phyloP scores from a whole-genome alignment of 2,888 invertebrate species.

The Phortica magna region DNA sequence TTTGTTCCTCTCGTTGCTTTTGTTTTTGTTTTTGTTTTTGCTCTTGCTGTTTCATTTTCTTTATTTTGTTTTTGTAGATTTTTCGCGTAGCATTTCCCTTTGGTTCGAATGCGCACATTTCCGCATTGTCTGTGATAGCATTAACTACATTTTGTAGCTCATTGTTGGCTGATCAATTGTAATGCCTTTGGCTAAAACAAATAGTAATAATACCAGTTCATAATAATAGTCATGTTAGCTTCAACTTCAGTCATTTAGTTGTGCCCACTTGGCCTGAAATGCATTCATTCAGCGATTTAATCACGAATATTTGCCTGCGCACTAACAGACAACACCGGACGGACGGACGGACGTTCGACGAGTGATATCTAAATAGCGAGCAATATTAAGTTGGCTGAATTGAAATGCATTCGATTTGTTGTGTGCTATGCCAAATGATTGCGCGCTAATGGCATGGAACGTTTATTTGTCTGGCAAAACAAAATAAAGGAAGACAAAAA shows the following conservation, averaged over 20 bases:
- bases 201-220: constrained; percentile 56
- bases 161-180: constrained; percentile 56
- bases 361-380: constrained; percentile 14
- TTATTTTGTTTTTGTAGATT: not conserved
- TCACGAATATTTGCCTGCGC: not conserved
- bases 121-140: constrained; percentile 60
- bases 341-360: too few relatives aligned
- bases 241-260: not conserved
- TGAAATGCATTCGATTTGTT: not conserved
- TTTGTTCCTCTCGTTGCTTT: not conserved
- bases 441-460: not conserved
- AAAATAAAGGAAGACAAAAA: too few relatives aligned
- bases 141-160: constrained; percentile 25
- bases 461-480: not conserved
- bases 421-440: not conserved
- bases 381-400: not conserved
- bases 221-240: constrained; percentile 45
- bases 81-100: constrained; percentile 24
- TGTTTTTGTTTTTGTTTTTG: not conserved
- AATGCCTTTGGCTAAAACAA: constrained; percentile 61
- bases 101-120: constrained; percentile 60
- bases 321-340: not conserved
- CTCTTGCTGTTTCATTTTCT: not conserved
- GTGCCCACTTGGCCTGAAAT: not conserved
- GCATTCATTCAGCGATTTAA: not conserved